Conservation (phyloP, 2,113 vertebrate species). For the Xenopus laevis region DNA sequence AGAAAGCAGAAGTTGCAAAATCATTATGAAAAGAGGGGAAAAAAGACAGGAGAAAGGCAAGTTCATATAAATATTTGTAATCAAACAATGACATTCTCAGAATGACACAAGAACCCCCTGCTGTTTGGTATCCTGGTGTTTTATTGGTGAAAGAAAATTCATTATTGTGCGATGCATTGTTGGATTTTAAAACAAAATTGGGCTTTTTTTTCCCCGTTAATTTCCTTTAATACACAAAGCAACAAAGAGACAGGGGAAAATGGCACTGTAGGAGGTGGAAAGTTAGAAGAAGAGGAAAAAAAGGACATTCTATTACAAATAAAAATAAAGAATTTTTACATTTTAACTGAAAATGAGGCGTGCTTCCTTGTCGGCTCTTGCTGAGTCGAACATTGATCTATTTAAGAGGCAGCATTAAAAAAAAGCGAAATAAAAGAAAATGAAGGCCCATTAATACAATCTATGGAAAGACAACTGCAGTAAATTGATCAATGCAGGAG, state of each 20-base stretch:
- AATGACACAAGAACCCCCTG: slow-evolving; percentile 55
- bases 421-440: slow-evolving; percentile 75
- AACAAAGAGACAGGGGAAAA: slow-evolving; percentile 50
- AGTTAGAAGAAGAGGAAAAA: slow-evolving; percentile 57
- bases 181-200: slow-evolving; percentile 62
- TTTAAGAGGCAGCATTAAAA: slow-evolving; percentile 62
- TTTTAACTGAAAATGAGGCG: slow-evolving; percentile 72
- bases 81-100: slow-evolving; percentile 54
- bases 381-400: slow-evolving; percentile 74
- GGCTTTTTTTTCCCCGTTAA: slow-evolving; percentile 51
- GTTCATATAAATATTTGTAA: slow-evolving; percentile 53
- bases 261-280: slow-evolving; percentile 56
- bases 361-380: slow-evolving; percentile 63
- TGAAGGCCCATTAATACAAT: slow-evolving; percentile 76
- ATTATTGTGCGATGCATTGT: slow-evolving; percentile 59
- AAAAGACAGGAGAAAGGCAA: slow-evolving; percentile 42
- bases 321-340: slow-evolving; percentile 73
- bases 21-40: slow-evolving; percentile 47
- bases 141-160: slow-evolving; percentile 57
- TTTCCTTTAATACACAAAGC: slow-evolving; percentile 61
- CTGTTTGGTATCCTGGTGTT: slow-evolving; percentile 54
- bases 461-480: slow-evolving; percentile 69
- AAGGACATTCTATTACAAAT: slow-evolving; percentile 69
- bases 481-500: slow-evolving; percentile 73
- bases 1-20: slow-evolving; percentile 58